These are phyloP conservation scores for Casuarius casuarius DNA, from an alignment of 2,113 vertebrate genomes.

Conservation along the genomic window DNA sequence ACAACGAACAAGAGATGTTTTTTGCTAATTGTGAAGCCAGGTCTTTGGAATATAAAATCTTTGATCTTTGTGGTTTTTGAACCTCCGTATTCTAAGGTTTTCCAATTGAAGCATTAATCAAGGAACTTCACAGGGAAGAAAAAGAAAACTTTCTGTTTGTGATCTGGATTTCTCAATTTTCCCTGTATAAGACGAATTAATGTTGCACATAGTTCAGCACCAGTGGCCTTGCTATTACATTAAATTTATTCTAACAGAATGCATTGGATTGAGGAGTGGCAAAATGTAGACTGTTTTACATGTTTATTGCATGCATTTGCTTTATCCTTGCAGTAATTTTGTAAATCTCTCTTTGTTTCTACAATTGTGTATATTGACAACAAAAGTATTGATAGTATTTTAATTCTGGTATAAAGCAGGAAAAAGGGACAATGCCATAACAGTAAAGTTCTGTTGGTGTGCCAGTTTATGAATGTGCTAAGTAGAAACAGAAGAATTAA, in stretches of 20 bases:
- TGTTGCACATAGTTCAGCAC: not conserved
- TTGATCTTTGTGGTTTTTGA: not conserved
- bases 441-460: not conserved
- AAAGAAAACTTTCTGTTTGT: not conserved
- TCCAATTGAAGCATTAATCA: not conserved
- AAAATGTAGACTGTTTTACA: not conserved
- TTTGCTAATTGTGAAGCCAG: not conserved
- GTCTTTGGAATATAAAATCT: not conserved
- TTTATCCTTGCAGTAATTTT: not conserved
- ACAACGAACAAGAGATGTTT: not conserved
- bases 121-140: not conserved
- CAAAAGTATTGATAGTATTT: not conserved
- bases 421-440: not conserved
- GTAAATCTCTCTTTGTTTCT: not conserved
- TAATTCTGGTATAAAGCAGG: not conserved
- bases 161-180: not conserved
- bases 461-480: not conserved
- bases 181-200: not conserved
- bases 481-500: constrained; percentile 20
- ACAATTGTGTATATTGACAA: not conserved
- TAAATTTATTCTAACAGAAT: not conserved
- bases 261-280: not conserved
- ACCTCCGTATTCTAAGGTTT: not conserved
- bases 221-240: not conserved
- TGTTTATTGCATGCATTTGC: not conserved